Conservation (phyloP, 2,113 vertebrate genomes). For the Glareola pratincola region DNA sequence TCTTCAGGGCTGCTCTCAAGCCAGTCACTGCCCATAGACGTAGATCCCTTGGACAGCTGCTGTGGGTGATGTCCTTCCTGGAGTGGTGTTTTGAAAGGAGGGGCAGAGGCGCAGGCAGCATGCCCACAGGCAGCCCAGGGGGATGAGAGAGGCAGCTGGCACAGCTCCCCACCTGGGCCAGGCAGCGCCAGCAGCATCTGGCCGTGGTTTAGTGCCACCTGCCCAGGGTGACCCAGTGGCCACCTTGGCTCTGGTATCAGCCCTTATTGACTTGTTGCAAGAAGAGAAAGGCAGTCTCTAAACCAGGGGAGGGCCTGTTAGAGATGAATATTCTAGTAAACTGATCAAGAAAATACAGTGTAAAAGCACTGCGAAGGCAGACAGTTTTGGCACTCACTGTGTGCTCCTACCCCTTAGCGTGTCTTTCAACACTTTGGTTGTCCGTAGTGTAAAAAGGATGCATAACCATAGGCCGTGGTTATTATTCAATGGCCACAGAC, state of each 20-base stretch:
- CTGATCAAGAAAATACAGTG: background rate
- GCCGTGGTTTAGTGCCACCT: background rate
- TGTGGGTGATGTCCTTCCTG: background rate
- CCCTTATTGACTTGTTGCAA: background rate
- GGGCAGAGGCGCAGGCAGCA: background rate
- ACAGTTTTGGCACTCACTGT: background rate
- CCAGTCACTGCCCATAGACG: no score
- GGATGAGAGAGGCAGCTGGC: background rate
- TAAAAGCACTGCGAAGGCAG: background rate
- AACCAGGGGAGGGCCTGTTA: background rate
- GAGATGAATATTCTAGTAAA: background rate
- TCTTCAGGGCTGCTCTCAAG: no score
- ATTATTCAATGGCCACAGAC: background rate
- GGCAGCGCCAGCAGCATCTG: background rate
- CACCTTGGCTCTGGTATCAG: background rate
- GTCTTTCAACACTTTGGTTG: rapidly evolving
- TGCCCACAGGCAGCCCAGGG: background rate
- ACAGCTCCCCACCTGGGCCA: background rate
- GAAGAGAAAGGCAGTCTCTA: background rate
- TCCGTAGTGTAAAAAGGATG: background rate
- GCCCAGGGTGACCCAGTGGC: background rate
- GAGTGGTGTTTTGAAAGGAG: background rate
- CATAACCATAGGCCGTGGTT: background rate
- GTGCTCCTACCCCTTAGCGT: rapidly evolving
- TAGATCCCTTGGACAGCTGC: background rate